Evolutionary conservation across 2,113 vertebrate genomes (phyloP).

Genomic region (Hippocampus zosterae): DNA sequence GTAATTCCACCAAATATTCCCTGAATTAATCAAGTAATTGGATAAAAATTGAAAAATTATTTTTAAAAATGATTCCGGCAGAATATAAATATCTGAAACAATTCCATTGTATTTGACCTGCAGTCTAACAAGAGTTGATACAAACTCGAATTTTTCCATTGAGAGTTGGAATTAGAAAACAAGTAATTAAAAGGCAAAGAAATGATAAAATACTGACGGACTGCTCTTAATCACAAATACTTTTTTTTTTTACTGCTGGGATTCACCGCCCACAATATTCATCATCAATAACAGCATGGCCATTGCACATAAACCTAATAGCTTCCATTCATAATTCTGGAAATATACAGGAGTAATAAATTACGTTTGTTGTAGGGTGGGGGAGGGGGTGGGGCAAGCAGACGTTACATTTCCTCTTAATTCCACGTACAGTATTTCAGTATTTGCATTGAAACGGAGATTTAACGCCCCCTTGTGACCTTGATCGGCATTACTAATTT

Average conservation of each 20-base stretch:
- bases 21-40: no score
- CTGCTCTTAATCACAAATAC: neutral
- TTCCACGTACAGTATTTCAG: neutral
- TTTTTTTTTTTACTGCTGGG: neutral
- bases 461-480: constrained; percentile 41
- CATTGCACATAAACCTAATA: constrained; percentile 22
- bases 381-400: neutral
- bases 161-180: neutral
- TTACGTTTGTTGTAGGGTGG: constrained; percentile 4
- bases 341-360: constrained; percentile 26
- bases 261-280: neutral
- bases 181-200: neutral
- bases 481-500: neutral
- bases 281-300: constrained; percentile 22
- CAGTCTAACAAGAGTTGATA: neutral
- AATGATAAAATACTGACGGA: neutral
- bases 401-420: neutral
- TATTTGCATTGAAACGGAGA: constrained; percentile 7
- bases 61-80: no score
- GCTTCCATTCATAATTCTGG: constrained; percentile 20
- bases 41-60: no score
- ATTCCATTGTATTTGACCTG: no score
- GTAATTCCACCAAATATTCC: no score
- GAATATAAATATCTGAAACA: no score
- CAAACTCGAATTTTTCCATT: neutral